phyloP scores from a whole-genome alignment of 2,888 invertebrate species.

The Melieria picta region DNA sequence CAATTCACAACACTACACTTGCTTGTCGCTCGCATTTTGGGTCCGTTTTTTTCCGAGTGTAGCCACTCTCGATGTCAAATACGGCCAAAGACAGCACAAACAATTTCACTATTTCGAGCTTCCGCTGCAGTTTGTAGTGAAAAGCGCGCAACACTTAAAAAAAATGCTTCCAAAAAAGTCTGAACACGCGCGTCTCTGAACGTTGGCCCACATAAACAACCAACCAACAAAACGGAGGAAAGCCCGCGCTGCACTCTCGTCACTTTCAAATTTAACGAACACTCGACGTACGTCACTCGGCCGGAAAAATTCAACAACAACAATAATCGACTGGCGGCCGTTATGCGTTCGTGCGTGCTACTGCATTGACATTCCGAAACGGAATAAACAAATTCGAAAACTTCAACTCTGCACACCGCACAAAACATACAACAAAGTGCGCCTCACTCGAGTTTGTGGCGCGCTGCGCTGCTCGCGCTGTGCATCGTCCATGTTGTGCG shows the following conservation, averaged over 20 bases:
- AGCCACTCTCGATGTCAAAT: too few relatives aligned
- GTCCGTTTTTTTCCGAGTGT: too few relatives aligned
- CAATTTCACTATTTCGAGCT: neutral
- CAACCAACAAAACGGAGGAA: neutral
- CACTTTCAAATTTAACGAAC: conserved; percentile 9
- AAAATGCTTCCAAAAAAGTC: neutral
- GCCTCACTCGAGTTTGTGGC: conserved; percentile 27
- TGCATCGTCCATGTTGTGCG: conserved; percentile 13
- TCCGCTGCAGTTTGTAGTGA: neutral
- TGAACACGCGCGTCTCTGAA: too few relatives aligned
- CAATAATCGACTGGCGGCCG: conserved; percentile 4
- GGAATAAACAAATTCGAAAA: conserved; percentile 65
- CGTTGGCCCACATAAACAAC: too few relatives aligned
- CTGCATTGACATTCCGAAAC: conserved; percentile 64
- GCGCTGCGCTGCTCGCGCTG: neutral
- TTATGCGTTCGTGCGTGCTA: conserved; percentile 59
- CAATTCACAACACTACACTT: neutral
- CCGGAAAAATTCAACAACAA: conserved; percentile 5
- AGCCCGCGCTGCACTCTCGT: neutral
- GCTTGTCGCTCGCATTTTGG: neutral
- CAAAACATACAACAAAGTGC: conserved; percentile 23
- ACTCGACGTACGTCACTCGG: neutral
- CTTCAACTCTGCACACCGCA: conserved; percentile 46
- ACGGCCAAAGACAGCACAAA: neutral
- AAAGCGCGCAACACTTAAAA: neutral